These are phyloP conservation scores for Trachelipus rathkii DNA, from an alignment of 1,140 invertebrate species.

Conservation along the genomic window DNA sequence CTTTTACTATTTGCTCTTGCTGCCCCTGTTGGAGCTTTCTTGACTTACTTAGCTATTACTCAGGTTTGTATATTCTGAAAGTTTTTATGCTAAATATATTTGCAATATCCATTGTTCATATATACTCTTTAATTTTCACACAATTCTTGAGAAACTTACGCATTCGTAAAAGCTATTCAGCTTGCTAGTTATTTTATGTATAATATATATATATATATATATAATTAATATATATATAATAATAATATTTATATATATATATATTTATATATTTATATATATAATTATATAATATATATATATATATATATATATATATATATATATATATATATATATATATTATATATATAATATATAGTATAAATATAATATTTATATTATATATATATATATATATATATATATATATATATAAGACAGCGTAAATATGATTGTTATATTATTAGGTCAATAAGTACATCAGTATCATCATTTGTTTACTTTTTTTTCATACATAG, in stretches of 20 bases:
- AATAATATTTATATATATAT: background rate
- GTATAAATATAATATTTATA: conserved; percentile 18
- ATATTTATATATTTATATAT: conserved; percentile 8
- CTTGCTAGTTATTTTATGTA: too few species aligned
- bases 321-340: conserved; percentile 25
- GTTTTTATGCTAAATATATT: too few species aligned
- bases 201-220: too few species aligned
- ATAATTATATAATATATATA: conserved; percentile 20
- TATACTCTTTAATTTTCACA: too few species aligned
- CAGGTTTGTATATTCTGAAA: conserved; percentile 31
- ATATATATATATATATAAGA: conserved; percentile 16
- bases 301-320: conserved; percentile 24
- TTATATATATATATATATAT: conserved; percentile 21
- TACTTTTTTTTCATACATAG: too few species aligned
- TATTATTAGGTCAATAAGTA: too few species aligned
- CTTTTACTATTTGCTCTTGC: conserved; percentile 89
- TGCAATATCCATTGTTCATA: too few species aligned
- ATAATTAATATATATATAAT: background rate
- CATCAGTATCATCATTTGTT: too few species aligned
- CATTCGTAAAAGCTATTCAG: too few species aligned
- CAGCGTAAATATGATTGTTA: too few species aligned
- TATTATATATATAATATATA: conserved; percentile 23
- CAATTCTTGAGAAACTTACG: too few species aligned
- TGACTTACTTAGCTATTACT: conserved; percentile 62
- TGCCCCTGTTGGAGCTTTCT: conserved; percentile 80